These are phyloP conservation scores for Neofelis nebulosa DNA, from an alignment of 2,113 vertebrate genomes.

Conservation along the genomic window DNA sequence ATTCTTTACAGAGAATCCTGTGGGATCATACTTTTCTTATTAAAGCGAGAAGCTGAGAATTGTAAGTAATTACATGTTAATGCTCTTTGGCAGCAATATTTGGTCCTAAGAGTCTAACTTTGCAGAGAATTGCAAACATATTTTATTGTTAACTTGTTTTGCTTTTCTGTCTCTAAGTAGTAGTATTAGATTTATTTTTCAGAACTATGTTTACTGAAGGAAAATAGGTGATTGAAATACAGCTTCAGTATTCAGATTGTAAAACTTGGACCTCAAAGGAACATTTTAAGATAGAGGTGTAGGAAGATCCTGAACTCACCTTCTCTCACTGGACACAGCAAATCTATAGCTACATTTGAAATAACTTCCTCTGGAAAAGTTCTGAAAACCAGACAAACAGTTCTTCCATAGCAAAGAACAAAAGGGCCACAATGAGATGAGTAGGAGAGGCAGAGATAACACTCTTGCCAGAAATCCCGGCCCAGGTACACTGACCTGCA, in stretches of 20 bases:
- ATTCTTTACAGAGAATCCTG: conserved; percentile 1
- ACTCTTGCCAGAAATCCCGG: not conserved
- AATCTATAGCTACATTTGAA: not conserved
- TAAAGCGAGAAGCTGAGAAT: conserved; percentile 25
- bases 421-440: not conserved
- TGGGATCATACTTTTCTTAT: not conserved
- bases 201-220: not conserved
- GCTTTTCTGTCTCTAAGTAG: not conserved
- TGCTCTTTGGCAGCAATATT: not conserved
- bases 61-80: not conserved
- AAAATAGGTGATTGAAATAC: conserved; percentile 2
- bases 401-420: not conserved
- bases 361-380: not conserved
- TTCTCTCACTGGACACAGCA: not conserved
- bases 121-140: not conserved
- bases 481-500: not conserved
- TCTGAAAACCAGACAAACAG: not conserved
- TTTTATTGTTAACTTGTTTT: conserved; percentile 11
- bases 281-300: not conserved
- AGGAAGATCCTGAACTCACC: not conserved
- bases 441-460: not conserved
- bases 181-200: conserved; percentile 22
- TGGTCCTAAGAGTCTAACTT: not conserved
- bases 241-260: not conserved
- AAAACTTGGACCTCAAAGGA: not conserved